Conservation (phyloP, 2,113 vertebrate genomes). For the Apodemus sylvaticus region DNA sequence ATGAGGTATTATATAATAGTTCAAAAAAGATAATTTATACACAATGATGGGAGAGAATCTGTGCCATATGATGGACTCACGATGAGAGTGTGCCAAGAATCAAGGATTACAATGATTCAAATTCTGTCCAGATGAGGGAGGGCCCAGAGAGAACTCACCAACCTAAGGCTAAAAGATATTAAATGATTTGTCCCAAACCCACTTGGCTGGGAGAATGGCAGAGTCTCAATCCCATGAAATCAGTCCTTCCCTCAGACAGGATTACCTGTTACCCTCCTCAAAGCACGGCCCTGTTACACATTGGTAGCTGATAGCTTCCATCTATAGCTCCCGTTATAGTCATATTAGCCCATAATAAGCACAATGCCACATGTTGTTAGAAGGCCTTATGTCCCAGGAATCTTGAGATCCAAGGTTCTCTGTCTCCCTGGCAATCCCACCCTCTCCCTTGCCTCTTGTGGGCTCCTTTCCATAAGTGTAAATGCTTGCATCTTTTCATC, state of each 20-base stretch:
- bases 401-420: background rate
- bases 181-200: background rate
- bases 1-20: background rate
- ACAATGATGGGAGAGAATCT: constrained; percentile 5
- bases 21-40: background rate
- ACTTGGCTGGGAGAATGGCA: background rate
- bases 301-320: background rate
- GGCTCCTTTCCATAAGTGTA: background rate
- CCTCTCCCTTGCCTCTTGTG: background rate
- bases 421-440: background rate
- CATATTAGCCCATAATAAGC: background rate
- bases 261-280: background rate
- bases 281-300: background rate
- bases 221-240: background rate
- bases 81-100: background rate
- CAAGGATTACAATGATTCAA: background rate
- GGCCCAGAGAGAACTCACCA: background rate
- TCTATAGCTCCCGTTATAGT: background rate
- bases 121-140: constrained; percentile 39
- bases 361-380: background rate
- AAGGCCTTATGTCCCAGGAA: background rate
- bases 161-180: background rate
- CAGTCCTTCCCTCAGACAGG: background rate
- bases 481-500: constrained; percentile 7
- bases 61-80: constrained; percentile 5